Evolutionary conservation across 2,797 vertebrate species (phyloP), one percentile per base, ranked within the genome.

Genomic region (Luscinia megarhynchos): DNA sequence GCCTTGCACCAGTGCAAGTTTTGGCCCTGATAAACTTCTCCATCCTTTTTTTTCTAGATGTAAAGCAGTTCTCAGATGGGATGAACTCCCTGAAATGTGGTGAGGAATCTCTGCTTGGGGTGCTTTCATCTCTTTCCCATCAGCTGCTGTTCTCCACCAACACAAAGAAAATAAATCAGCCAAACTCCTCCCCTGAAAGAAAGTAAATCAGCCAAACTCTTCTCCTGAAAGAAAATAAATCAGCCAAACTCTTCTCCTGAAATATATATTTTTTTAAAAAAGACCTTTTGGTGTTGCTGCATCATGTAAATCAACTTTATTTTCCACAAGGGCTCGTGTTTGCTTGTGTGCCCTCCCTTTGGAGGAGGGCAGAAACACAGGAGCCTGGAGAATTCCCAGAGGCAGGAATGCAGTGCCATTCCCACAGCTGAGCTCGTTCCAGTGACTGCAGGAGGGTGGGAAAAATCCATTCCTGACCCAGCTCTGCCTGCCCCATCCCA

Each of bases 71-170:
- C 74, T 84, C 5, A 10, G 94, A 23, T 36, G 83, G 43, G 69
- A 62, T 84, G 34, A 90, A 50, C 57, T 76, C 89, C 54, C 67
- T 53, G 86, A 84, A 90, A 87, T 0, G 0, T 20, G 43, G 36
- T 23, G 19, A 82, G 80, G 58, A 62, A 15, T 61, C 76, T 91
- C 26, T 53, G 46, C 66, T 68, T 54, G 59, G 63, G n/a, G 8
- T 21, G 43, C 90, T 94, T 93, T 94, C 77, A 84, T 90, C 89
- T 96, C 74, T 68, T 90, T 81, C 70, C 94, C 67, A 15, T 92
- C 90, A 93, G 77, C 86, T 94, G 88, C 51, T 91, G 9, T 61
- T 77, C 73, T 83, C 34, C 66, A 72, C n/a, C 87, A 81, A 36
- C 70, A 62, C n/a, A 66, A 55, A 63, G 70, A 15, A 75, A 87